Evolutionary conservation across 2,797 vertebrate genomes (phyloP).

Genomic region (Scleropages formosus): DNA sequence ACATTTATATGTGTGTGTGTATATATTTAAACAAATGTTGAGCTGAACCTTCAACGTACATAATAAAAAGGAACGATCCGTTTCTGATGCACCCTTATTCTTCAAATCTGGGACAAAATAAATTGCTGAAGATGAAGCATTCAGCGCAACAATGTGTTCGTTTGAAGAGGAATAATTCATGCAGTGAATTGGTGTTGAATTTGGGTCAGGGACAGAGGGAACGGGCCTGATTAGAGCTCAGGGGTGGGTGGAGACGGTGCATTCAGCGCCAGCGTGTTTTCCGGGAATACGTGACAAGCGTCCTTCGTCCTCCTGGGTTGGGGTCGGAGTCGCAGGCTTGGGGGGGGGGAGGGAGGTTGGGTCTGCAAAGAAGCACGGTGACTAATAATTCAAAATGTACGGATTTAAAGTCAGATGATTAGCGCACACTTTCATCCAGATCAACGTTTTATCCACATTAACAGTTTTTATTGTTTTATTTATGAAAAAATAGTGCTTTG

Average conservation of each 20-base stretch:
- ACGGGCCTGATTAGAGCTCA: neutral
- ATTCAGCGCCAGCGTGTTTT: neutral
- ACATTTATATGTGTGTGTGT: too few relatives aligned
- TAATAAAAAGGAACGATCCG: neutral
- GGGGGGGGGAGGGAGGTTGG: neutral
- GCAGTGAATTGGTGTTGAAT: neutral
- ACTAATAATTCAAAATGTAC: too few relatives aligned
- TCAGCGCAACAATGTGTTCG: neutral
- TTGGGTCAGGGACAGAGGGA: neutral
- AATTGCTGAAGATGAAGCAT: neutral
- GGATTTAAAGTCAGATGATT: too few relatives aligned
- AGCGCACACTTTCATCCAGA: too few relatives aligned
- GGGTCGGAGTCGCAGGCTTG: neutral
- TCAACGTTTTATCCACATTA: too few relatives aligned
- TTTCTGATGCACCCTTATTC: neutral
- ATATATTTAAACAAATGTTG: too few relatives aligned
- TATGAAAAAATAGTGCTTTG: too few relatives aligned
- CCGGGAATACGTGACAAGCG: neutral
- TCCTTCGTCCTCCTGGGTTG: neutral
- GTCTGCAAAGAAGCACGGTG: neutral
- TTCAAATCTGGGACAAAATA: constrained; percentile 7
- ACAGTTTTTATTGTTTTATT: too few relatives aligned
- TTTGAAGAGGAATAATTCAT: constrained; percentile 12
- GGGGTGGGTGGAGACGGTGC: neutral
- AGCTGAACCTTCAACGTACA: neutral